These are phyloP conservation scores for Phaethon lepturus DNA, from an alignment of 2,113 vertebrate genomes.

Conservation along the genomic window DNA sequence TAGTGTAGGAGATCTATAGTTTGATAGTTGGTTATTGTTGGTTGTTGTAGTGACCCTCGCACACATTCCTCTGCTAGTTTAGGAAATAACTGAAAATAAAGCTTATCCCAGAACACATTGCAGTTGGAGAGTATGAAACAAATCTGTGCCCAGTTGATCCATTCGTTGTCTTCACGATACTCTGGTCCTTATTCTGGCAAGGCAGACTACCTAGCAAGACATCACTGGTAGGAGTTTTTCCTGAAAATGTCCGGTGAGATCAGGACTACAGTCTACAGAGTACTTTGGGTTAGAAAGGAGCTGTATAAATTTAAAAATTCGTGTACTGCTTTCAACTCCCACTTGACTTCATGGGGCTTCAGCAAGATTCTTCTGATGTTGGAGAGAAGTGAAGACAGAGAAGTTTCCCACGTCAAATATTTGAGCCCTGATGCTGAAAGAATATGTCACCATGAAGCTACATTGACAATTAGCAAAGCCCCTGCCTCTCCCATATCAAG, in stretches of 20 bases:
- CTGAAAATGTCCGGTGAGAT: not conserved
- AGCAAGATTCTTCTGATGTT: not conserved
- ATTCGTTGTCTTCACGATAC: accelerated
- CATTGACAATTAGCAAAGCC: not conserved
- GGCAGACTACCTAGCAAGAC: not conserved
- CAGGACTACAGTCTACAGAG: accelerated
- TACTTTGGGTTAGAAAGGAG: not conserved
- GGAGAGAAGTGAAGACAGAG: not conserved
- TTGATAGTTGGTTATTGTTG: not conserved
- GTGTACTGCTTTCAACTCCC: not conserved
- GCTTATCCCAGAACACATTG: not conserved
- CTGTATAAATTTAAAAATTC: not conserved
- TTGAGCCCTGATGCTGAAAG: not conserved
- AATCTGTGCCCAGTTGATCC: not conserved
- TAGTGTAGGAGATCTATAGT: not conserved
- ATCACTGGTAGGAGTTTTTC: not conserved
- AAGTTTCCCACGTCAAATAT: not conserved
- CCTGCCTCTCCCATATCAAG: not conserved
- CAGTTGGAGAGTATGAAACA: accelerated
- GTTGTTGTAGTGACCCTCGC: not conserved
- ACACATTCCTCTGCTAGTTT: not conserved
- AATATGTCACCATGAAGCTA: not conserved
- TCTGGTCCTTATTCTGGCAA: not conserved
- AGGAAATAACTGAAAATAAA: not conserved
- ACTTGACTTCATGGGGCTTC: not conserved